Evolutionary conservation across 2,113 vertebrate species (phyloP).

Genomic region (Phaethornis superciliosus): DNA sequence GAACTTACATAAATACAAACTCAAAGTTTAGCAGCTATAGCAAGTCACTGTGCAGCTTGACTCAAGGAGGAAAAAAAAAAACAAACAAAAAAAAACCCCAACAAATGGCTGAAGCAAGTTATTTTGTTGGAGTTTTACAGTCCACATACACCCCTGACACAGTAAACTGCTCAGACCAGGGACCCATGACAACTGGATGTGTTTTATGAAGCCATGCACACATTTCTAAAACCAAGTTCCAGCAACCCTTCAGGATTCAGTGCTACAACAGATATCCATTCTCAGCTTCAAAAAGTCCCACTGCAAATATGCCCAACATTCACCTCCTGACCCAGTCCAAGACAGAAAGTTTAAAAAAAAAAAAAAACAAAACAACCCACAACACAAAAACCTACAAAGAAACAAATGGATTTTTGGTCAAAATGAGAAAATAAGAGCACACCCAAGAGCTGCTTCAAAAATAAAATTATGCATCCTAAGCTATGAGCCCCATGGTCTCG

Average conservation of each 20-base stretch:
- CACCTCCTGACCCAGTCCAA: not conserved
- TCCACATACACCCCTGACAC: not conserved
- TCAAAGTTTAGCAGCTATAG: not conserved
- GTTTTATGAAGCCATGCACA: not conserved
- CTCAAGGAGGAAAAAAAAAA: not conserved
- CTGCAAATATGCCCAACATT: rapidly evolving
- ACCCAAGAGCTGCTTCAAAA: not conserved
- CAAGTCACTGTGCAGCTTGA: not conserved
- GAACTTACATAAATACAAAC: not conserved
- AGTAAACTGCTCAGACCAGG: not conserved
- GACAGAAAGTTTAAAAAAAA: not conserved
- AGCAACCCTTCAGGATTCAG: not conserved
- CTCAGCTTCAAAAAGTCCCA: not conserved
- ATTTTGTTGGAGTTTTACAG: not conserved
- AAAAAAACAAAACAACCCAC: not conserved
- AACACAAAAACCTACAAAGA: not conserved
- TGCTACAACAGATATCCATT: not conserved
- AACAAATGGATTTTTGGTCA: not conserved
- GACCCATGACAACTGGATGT: not conserved
- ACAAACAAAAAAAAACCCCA: not conserved
- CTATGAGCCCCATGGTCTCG: not conserved
- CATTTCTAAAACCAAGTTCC: not conserved
- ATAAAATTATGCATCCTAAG: not conserved
- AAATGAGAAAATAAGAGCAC: not conserved
- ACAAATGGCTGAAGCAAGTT: not conserved